Base-by-base conservation (phyloP, 2,113 vertebrate species). In the Prunella himalayana region DNA sequence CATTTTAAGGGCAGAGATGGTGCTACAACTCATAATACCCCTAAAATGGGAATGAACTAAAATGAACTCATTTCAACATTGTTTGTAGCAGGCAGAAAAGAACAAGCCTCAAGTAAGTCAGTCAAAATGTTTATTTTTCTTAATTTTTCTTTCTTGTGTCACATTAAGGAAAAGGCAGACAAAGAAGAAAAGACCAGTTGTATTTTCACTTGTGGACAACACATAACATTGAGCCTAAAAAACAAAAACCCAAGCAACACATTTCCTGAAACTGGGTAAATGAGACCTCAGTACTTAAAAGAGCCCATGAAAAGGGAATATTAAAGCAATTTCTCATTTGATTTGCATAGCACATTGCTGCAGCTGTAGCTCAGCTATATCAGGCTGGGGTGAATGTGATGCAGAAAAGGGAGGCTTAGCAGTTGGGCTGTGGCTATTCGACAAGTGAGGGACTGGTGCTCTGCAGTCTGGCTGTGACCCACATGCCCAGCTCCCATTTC, bases 41-140 rank as follows among this genome's bases (percentile, higher is more conserved):
- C 86, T 90, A 90, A 96, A 94, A 92, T 49, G 56, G 80, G 25
- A 90, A 78, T 33, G 80, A 93, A 90, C 76, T 78, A 44, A 95
- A 71, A 88, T 77, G 54, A 95, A 84, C 72, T 88, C 80, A n/a
- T 93, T 86, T 49, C 51, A 51, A 25, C 49, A 28, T n/a, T 56
- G 28, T 77, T 93, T 93, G 72, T 49, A 44, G 22, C 60, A 88
- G 76, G 61, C 68, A 90, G 69, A 70, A 66, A 88, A 54, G 30
- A 91, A 37, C 42, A 84, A 92, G 41, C 44, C 69, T 42, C 44
- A 86, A 82, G 20, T 75, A 87, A 51, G 41, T 60, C 63, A 60
- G 44, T 69, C 22, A 82, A 49, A 91, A 41, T 39, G 4, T 21
- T 68, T 71, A n/a, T 30, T 39, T 73, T 81, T 61, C 30, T 50